Base-by-base conservation (phyloP, 2,113 vertebrate genomes). In the Solea solea region DNA sequence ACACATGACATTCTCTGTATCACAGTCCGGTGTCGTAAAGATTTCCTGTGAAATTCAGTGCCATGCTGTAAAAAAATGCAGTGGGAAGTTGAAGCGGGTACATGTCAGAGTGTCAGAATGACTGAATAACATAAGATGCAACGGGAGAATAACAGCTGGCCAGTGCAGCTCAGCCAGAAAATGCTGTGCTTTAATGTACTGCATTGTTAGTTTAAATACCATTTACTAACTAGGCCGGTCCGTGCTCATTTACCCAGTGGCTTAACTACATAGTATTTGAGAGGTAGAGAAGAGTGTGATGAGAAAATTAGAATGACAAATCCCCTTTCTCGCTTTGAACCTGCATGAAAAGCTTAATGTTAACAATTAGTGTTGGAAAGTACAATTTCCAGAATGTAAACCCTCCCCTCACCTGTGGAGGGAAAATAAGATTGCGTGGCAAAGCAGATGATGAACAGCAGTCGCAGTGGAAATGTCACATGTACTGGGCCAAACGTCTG, bases 301-400 rank as follows among this genome's bases (percentile, higher is more conserved):
- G 11, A 67, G 56, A 41, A 69, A 44, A 64, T 59, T 64, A 67
- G 49, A 67, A 46, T n/a, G 12, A 7, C 52, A 68, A 69, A 71
- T 62, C 15, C 27, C 46, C 21, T 21, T 72, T 48, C n/a, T 16
- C 28, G 56, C 46, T 27, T 54, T 66, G n/a, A 72, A 59, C 55
- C 28, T 62, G 8, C 39, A 56, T 74, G 61, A 52, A 62, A 69
- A 69, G 41, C 64, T 42, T 64, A 9, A 63, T 73, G 64, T 50
- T 2, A 16, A 68, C 5, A 59, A 74, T 83, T 52, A 56, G 4
- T 5, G 41, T 45, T n/a, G 28, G 14, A 48, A 9, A 8, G 41
- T 56, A 13, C 62, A 41, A 39, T 60, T 72, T 72, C 27, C 13
- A 57, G 53, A 65, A 53, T 56, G 8, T 69, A 64, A 27, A 28